These are phyloP conservation scores for Eleutherodactylus coqui DNA, from an alignment of 2,797 vertebrate genomes.

Conservation along the genomic window DNA sequence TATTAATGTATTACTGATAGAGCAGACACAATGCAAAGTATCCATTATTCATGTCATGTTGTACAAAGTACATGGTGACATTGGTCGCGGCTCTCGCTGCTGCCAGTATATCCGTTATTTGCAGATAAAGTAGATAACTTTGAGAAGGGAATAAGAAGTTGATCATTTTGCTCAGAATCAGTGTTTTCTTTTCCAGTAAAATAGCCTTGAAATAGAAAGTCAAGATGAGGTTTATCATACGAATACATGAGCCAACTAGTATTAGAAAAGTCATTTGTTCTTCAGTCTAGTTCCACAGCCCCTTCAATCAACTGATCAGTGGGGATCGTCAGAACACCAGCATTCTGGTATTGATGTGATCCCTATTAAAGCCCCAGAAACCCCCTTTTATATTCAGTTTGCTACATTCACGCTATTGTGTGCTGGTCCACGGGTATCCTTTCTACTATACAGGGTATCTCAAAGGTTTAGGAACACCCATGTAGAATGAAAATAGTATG, in stretches of 20 bases:
- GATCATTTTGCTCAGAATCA: not conserved
- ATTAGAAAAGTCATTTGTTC: not conserved
- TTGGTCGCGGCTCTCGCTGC: slow-evolving; percentile 14
- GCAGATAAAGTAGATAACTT: slow-evolving; percentile 34
- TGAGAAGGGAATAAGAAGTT: slow-evolving; percentile 15
- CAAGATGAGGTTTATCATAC: not conserved
- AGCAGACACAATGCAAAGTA: slow-evolving; percentile 36
- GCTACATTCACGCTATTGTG: too few relatives aligned
- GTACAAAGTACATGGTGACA: slow-evolving; percentile 45
- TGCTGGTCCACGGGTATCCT: too few relatives aligned
- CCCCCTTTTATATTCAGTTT: too few relatives aligned
- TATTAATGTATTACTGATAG: slow-evolving; percentile 43
- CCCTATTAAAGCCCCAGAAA: too few relatives aligned
- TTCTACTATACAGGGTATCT: too few relatives aligned
- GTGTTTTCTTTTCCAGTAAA: not conserved
- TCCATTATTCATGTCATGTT: slow-evolving; percentile 49
- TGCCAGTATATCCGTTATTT: slow-evolving; percentile 16
- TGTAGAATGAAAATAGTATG: too few relatives aligned
- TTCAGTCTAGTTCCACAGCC: not conserved
- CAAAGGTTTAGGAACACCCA: too few relatives aligned
- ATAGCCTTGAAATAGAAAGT: not conserved
- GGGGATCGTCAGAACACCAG: too few relatives aligned
- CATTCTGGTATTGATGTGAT: too few relatives aligned
- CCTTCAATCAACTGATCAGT: too few relatives aligned
- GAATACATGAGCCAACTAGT: not conserved